Conservation (phyloP, 2,113 vertebrate species). For the Daboia siamensis region DNA sequence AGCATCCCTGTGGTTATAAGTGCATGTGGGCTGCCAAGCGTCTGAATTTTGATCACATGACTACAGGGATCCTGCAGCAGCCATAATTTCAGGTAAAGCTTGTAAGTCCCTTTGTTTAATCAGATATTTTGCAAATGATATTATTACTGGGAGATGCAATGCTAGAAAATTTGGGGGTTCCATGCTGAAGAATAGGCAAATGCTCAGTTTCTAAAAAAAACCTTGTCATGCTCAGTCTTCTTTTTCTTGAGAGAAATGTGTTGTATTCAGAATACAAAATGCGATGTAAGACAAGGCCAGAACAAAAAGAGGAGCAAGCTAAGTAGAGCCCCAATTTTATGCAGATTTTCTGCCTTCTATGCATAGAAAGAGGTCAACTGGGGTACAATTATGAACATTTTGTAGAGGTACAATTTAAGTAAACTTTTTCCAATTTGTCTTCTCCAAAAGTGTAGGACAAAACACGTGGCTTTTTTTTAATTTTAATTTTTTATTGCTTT, state of each 20-base stretch:
- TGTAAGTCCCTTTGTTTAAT: no score
- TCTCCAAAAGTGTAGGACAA: neutral
- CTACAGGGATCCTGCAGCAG: no score
- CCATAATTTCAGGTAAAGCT: no score
- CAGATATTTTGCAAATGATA: neutral
- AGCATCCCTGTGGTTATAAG: no score
- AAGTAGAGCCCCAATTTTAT: neutral
- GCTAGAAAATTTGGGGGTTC: neutral
- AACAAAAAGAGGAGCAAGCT: neutral
- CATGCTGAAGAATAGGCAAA: neutral
- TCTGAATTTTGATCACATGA: no score
- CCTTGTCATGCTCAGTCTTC: neutral
- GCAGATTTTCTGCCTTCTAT: neutral
- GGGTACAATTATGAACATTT: neutral
- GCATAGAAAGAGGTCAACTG: neutral
- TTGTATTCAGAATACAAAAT: neutral
- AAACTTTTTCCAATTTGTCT: neutral
- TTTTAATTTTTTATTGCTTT: no score
- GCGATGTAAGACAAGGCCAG: neutral
- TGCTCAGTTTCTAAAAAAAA: neutral
- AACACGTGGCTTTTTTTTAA: neutral
- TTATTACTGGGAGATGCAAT: neutral
- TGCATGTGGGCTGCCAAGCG: no score
- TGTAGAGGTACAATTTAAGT: neutral
- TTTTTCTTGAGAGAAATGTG: neutral